A percentile compares a stretch with the other conserved stretches of the same genome.
Evolutionary conservation across 30 jellyfish, hydroid and myxozoan species (phyloP).

Genomic region (Aurelia aurita): DNA sequence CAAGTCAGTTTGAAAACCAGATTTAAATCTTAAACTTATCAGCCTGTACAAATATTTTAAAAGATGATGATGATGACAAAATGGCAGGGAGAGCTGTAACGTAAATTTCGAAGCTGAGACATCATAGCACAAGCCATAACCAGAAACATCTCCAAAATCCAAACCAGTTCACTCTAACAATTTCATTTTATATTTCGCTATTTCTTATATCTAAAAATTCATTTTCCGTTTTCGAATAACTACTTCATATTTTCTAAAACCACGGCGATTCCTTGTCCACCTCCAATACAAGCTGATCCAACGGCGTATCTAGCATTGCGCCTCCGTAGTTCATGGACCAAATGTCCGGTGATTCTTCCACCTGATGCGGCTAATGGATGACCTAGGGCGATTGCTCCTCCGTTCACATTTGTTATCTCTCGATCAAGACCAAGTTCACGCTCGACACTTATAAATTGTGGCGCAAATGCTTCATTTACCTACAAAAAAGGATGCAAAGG

Average conservation of each 20-base stretch:
- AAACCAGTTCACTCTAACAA: too few species aligned
- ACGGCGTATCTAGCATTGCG: conserved; percentile 80
- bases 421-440: conserved; percentile 87
- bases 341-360: conserved; percentile 85
- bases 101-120: too few species aligned
- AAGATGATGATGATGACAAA: too few species aligned
- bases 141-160: too few species aligned
- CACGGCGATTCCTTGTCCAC: conserved; percentile 98
- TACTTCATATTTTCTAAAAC: conserved; percentile 78
- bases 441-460: conserved; percentile 89
- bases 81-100: too few species aligned
- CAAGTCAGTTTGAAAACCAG: too few species aligned
- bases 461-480: conserved; percentile 98
- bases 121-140: too few species aligned
- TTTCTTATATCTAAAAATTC: too few species aligned
- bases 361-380: conserved; percentile 97
- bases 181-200: too few species aligned
- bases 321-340: conserved; percentile 86
- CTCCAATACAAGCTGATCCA: conserved; percentile 98
- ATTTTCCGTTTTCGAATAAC: background rate
- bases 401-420: conserved; percentile 76
- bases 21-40: too few species aligned
- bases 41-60: too few species aligned
- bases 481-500: conserved; percentile 6
- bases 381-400: conserved; percentile 98